These are phyloP conservation scores for Macroglossus sobrinus DNA, from an alignment of 2,113 vertebrate genomes.

Conservation along the genomic window DNA sequence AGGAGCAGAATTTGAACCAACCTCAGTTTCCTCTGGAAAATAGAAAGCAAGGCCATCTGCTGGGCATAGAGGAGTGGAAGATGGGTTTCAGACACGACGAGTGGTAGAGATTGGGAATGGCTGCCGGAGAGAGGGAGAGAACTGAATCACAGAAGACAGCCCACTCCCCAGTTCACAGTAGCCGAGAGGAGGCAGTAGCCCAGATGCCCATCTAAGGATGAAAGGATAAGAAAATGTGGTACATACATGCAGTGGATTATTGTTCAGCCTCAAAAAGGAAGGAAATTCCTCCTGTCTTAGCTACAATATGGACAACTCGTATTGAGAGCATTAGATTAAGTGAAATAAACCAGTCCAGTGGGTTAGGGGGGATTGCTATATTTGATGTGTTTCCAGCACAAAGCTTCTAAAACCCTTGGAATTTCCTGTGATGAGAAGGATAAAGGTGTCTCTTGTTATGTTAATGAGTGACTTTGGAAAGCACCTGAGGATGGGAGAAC, in stretches of 20 bases:
- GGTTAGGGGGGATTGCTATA: background rate
- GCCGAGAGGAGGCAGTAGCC: background rate
- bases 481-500: background rate
- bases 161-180: background rate
- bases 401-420: background rate
- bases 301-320: background rate
- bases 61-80: background rate
- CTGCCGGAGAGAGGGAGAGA: background rate
- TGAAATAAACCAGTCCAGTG: background rate
- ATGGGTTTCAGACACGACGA: background rate
- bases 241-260: background rate
- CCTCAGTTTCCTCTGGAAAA: background rate
- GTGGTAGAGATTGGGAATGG: background rate
- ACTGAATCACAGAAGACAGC: background rate
- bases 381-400: background rate
- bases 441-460: background rate
- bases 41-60: background rate
- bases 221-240: background rate
- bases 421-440: background rate
- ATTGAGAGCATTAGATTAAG: background rate
- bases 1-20: background rate
- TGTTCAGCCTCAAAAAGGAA: background rate
- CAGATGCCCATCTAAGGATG: background rate
- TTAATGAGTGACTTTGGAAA: background rate
- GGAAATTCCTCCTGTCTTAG: background rate